Evolutionary conservation across 2,797 vertebrate species (phyloP).

Genomic region (Microctenopoma lineatum): DNA sequence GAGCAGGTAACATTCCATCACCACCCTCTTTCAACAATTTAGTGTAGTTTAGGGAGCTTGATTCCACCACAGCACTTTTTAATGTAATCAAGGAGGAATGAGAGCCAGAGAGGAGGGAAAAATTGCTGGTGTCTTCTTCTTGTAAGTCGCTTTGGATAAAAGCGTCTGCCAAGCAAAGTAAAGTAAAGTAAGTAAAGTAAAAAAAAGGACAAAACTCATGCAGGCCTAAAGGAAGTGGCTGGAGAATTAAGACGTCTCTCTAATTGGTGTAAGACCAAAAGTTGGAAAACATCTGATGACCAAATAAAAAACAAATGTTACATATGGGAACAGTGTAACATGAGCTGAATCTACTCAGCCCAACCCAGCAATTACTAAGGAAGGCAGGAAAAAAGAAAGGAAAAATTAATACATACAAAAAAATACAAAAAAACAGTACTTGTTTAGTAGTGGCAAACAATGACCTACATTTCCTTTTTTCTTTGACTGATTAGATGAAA

Average conservation of each 20-base stretch:
- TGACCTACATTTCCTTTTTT: not conserved
- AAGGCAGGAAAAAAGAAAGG: constrained; percentile 22
- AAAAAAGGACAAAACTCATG: constrained; percentile 51
- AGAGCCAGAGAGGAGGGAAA: constrained; percentile 39
- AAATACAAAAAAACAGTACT: not conserved
- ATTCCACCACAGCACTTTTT: constrained; percentile 66
- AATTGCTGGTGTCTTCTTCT: too few species aligned
- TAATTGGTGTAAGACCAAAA: constrained; percentile 70
- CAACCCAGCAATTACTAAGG: constrained; percentile 50
- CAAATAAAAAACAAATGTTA: constrained; percentile 83
- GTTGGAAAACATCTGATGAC: constrained; percentile 69
- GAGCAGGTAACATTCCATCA: constrained; percentile 50
- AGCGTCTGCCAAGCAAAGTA: too few species aligned
- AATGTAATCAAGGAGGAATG: constrained; percentile 76
- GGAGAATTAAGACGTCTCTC: constrained; percentile 75
- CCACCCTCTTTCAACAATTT: constrained; percentile 60
- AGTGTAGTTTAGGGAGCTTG: constrained; percentile 45
- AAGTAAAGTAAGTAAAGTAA: too few species aligned
- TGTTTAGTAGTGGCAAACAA: not conserved
- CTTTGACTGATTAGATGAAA: constrained; percentile 6
- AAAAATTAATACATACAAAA: not conserved
- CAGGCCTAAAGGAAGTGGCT: constrained; percentile 73
- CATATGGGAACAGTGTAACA: constrained; percentile 67
- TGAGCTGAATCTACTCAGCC: constrained; percentile 52
- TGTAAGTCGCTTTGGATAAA: too few species aligned